A percentile compares a stretch with the other conserved stretches of the same genome.
These are phyloP conservation scores for Microtus ochrogaster DNA, from an alignment of 2,113 vertebrate species.

Conservation along the genomic window DNA sequence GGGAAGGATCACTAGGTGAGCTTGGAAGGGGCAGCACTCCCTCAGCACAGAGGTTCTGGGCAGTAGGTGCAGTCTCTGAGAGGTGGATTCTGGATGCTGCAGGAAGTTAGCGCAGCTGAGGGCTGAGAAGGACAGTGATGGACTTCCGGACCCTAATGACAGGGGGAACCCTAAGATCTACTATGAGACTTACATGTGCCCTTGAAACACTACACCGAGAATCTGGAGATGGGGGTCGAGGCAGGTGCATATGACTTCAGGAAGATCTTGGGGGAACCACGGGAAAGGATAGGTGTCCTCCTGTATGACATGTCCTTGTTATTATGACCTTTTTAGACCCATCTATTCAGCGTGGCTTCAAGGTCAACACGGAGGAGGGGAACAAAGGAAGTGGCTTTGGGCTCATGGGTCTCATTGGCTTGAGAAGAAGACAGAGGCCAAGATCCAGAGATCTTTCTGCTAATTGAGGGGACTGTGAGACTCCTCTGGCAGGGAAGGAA, in stretches of 20 bases:
- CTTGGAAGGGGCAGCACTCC: background rate
- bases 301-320: background rate
- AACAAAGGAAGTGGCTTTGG: background rate
- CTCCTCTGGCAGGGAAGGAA: background rate
- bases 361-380: background rate
- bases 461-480: background rate
- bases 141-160: background rate
- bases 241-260: background rate
- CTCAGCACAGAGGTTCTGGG: background rate
- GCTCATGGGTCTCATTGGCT: background rate
- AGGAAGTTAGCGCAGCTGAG: background rate
- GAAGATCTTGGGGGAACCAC: background rate
- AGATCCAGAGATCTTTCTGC: background rate
- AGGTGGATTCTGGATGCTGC: background rate
- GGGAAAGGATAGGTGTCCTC: too few species aligned
- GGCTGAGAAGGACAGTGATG: background rate
- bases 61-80: background rate
- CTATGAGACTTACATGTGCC: background rate
- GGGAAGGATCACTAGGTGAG: too few species aligned
- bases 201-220: background rate
- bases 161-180: background rate
- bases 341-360: too few species aligned
- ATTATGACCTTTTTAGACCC: background rate
- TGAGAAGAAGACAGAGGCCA: background rate
- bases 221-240: background rate